Conservation (phyloP, 2,888 invertebrate species). For the Eupithecia vulgata region DNA sequence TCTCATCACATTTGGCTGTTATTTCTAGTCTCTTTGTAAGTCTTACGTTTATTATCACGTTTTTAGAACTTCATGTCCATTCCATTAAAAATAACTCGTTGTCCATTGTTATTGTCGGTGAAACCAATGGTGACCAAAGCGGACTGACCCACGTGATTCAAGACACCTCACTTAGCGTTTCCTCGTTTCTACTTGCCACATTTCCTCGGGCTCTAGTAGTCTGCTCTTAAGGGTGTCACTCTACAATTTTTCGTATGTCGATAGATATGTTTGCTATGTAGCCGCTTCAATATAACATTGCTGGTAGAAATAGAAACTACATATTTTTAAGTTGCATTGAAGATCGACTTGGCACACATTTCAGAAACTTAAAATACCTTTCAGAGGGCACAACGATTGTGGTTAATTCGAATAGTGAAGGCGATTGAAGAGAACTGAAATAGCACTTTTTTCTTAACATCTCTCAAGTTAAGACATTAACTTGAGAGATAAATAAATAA, state of each 20-base stretch:
- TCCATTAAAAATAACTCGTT: slow-evolving; percentile 50
- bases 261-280: slow-evolving; percentile 37
- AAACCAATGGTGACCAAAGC: slow-evolving; percentile 49
- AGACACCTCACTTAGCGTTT: slow-evolving; percentile 14
- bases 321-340: not conserved
- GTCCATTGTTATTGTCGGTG: slow-evolving; percentile 57
- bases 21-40: not conserved
- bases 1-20: no score
- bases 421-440: not conserved
- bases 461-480: no score
- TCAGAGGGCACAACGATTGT: not conserved
- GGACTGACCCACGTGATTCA: slow-evolving; percentile 44
- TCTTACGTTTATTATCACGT: not conserved
- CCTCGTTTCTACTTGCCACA: not conserved
- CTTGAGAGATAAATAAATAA: no score
- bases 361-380: not conserved
- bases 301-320: not conserved
- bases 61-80: slow-evolving; percentile 13
- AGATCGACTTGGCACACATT: not conserved
- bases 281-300: not conserved
- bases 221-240: no score
- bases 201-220: no score
- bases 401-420: not conserved
- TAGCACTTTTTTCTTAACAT: not conserved
- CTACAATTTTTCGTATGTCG: no score